Base-by-base conservation (phyloP, 2,888 invertebrate species). In the Pharmacophagus antenor region DNA sequence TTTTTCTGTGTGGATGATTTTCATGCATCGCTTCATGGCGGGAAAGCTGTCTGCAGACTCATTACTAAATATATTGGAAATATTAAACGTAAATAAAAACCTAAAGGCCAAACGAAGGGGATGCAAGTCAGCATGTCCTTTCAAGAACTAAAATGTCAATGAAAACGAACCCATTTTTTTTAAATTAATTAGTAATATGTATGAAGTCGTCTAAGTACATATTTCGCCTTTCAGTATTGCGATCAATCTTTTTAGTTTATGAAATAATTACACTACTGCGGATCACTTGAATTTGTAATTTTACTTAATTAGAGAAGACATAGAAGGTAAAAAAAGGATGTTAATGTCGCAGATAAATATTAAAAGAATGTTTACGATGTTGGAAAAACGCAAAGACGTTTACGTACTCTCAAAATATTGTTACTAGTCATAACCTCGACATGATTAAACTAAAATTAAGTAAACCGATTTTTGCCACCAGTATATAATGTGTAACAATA, bases 1-100 rank as follows among this genome's bases (percentile, higher is more conserved):
- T 27, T 20, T 61, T 58, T 58, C 53, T 31, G 25, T 56, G 18
- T 37, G 8, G 41, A 27, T 52, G 47, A 56, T 12, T 51, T 52
- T 56, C 20, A 51, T 25, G 47, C 56, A 52, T 47, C 50, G 27
- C 51, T 56, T 46, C 51, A 41, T 46, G 8, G 23, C n/a, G 10
- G 20, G 12, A n/a, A 49, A 27, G 31, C 3, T 25, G 10, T 15
- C 17, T 47, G 7, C 42, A 21, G 37, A 22, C 1, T 42, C 21
- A 46, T 12, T 37, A 44, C 8, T 51, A 21, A 48, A 44, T 55
- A 31, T 12, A 50, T 23, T 56, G 27, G n/a, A 21, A 20, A 50
- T 49, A 41, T 52, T 48, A 41, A 21, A 41, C 44, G 20, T 27
- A 27, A 49, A 27, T 44, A 41, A 54, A 31, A 21, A 20, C n/a